Conservation (phyloP, 2,113 vertebrate species). For the Hiodon tergisus region DNA sequence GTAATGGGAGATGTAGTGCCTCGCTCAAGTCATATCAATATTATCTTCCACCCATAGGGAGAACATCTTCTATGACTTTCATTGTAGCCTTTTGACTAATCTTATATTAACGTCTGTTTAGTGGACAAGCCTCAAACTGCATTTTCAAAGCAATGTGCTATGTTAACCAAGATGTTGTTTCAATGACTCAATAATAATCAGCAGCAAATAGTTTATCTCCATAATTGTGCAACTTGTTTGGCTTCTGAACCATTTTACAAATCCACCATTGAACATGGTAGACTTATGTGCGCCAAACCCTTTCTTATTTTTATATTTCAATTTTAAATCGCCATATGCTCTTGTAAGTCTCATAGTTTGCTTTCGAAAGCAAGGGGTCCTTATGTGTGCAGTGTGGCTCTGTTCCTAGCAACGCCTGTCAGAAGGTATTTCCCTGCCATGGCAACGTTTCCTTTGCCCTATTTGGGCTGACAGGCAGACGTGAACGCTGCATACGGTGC, state of each 20-base stretch:
- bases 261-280: not conserved
- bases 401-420: not conserved
- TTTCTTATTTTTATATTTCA: not conserved
- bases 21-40: too few relatives aligned
- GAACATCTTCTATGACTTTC: not conserved
- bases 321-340: not conserved
- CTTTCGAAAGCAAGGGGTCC: not conserved
- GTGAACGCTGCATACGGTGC: not conserved
- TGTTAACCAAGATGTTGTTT: not conserved
- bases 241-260: not conserved
- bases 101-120: not conserved
- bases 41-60: not conserved
- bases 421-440: not conserved
- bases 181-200: not conserved
- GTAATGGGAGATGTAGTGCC: not conserved
- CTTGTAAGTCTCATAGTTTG: too few relatives aligned
- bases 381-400: not conserved
- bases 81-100: not conserved
- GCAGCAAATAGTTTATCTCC: not conserved
- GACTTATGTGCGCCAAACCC: not conserved
- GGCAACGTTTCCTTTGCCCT: conserved; percentile 5
- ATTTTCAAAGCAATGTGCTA: not conserved
- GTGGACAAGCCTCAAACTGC: not conserved
- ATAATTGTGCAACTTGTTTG: too few relatives aligned
- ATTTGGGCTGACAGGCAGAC: not conserved